phyloP scores from a whole-genome alignment of 2,797 vertebrate genomes.

The Antennarius maculatus region DNA sequence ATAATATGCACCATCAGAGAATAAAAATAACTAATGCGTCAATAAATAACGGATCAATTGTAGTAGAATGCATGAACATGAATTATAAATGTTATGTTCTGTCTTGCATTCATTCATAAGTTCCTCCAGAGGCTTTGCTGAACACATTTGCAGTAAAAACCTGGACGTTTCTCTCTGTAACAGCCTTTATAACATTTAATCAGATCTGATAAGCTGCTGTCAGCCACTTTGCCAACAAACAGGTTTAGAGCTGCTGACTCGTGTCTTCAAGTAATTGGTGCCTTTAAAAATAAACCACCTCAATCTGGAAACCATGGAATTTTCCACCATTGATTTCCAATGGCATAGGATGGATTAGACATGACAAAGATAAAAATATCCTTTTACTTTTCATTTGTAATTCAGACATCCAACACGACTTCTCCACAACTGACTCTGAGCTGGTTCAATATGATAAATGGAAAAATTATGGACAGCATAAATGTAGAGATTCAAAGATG shows the following conservation, averaged over 20 bases:
- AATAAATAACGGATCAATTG: slow-evolving; percentile 14
- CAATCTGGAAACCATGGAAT: slow-evolving; percentile 26
- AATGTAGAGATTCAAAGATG: not conserved
- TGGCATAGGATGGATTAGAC: slow-evolving; percentile 1
- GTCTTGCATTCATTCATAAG: slow-evolving; percentile 5
- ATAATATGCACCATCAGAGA: not conserved
- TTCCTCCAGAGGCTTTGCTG: not conserved
- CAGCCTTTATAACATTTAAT: slow-evolving; percentile 23
- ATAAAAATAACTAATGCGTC: not conserved
- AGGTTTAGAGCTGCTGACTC: slow-evolving; percentile 35
- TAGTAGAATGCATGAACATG: not conserved
- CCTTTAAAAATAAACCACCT: slow-evolving; percentile 41
- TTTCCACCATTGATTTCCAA: not conserved
- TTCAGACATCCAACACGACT: not conserved
- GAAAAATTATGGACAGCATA: not conserved
- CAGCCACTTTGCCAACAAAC: slow-evolving; percentile 23
- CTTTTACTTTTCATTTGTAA: slow-evolving; percentile 2
- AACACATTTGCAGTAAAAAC: slow-evolving; percentile 1
- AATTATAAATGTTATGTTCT: slow-evolving; percentile 3
- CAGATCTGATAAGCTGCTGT: slow-evolving; percentile 39
- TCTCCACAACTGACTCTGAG: not conserved
- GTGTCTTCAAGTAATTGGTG: slow-evolving; percentile 26
- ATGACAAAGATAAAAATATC: not conserved
- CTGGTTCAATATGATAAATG: not conserved
- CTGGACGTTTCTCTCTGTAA: slow-evolving; percentile 16